Base-by-base conservation (phyloP, 2,113 vertebrate genomes). In the Shinisaurus crocodilurus region DNA sequence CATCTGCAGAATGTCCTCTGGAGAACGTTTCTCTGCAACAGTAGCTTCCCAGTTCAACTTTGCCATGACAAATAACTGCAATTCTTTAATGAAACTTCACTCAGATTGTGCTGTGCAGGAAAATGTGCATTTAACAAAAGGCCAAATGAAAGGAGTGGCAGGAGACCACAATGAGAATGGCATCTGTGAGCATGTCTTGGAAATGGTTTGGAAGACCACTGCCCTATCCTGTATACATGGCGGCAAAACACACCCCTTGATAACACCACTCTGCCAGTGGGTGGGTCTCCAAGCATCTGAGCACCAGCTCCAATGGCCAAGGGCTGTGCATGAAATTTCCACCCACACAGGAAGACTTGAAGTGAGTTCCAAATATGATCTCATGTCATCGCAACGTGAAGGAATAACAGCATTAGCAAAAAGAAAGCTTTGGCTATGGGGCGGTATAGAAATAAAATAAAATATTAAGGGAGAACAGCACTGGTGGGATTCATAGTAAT, bases 31-130 rank as follows among this genome's bases (percentile, higher is more conserved):
- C 37, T 65, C 45, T 57, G 50, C 10, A 34, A 20, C 54, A 0
- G 25, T 2, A 0, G 15, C 29, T 87, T 65, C 57, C 65, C 7
- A 3, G 7, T 54, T 0, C 0, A 0, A 25, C 32, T 50, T 63
- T 89, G 82, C 70, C 81, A 76, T 65, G 37, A 65, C 1, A 1
- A 76, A 67, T 1, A 45, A 3, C 23, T 65, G 69, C 40, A 37
- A 67, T 79, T 15, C 23, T 88, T 0, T 48, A 89, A 69, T 32
- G 40, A 34, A 0, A 60, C 82, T 82, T 90, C 72, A 37, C 81
- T n/a, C 2, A 0, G 0, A 0, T 40, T 0, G 16, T 76, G 86
- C 75, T 25, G n/a, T n/a, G n/a, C n/a, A 74, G 79, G 45, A 8
- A 74, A 25, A 29, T 13, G 20, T 0, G 1, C 32, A 48, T 32